phyloP scores from a whole-genome alignment of 2,888 invertebrate genomes.

The Ommatoiulus sabulosus region DNA sequence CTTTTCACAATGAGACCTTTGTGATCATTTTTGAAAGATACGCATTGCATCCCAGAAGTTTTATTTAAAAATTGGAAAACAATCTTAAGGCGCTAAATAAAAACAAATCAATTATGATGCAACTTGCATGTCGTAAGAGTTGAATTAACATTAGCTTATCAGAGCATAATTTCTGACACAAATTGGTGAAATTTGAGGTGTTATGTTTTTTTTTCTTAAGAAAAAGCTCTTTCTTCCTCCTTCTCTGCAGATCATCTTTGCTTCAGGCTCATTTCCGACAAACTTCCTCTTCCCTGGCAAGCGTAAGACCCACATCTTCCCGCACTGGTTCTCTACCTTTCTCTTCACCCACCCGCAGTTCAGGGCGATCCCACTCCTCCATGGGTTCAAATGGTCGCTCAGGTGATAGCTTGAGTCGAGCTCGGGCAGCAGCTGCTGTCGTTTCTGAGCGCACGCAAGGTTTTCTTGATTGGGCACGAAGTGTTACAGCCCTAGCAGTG shows the following conservation, averaged over 20 bases:
- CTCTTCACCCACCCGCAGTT: constrained; percentile 52
- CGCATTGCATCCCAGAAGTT: too few relatives aligned
- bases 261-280: constrained; percentile 60
- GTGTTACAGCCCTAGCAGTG: constrained; percentile 59
- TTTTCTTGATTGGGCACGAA: constrained; percentile 59
- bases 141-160: not conserved
- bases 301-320: constrained; percentile 57
- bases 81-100: too few relatives aligned
- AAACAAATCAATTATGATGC: too few relatives aligned
- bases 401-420: constrained; percentile 49
- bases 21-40: too few relatives aligned
- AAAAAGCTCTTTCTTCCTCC: constrained; percentile 6
- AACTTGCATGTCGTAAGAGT: not conserved
- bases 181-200: not conserved
- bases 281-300: constrained; percentile 59
- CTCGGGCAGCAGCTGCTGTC: constrained; percentile 54
- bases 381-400: constrained; percentile 53
- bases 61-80: too few relatives aligned
- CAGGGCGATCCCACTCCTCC: constrained; percentile 53
- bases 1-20: too few relatives aligned
- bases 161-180: not conserved
- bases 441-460: constrained; percentile 59
- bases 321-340: constrained; percentile 58
- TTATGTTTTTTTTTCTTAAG: not conserved
- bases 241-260: constrained; percentile 58